Conservation (phyloP, 2,113 vertebrate species). For the Corythoichthys intestinalis region DNA sequence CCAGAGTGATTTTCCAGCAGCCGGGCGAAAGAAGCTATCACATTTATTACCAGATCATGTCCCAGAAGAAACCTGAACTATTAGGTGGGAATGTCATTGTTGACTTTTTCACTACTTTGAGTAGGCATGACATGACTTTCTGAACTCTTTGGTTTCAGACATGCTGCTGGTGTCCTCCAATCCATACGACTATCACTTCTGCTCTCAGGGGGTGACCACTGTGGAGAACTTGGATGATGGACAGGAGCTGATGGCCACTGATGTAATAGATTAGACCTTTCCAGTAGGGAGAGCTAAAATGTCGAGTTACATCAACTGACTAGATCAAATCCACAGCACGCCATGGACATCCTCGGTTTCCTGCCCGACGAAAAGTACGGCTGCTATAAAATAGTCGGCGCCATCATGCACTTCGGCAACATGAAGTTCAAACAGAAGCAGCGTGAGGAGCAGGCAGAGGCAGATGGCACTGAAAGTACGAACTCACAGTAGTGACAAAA, state of each 20-base stretch:
- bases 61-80: slow-evolving; percentile 89
- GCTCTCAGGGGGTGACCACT: slow-evolving; percentile 87
- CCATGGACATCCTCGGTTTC: slow-evolving; percentile 95
- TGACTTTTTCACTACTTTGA: neutral
- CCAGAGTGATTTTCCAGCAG: slow-evolving; percentile 88
- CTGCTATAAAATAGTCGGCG: slow-evolving; percentile 91
- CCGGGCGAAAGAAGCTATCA: slow-evolving; percentile 89
- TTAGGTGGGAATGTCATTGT: slow-evolving; percentile 68
- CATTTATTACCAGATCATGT: slow-evolving; percentile 91
- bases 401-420: slow-evolving; percentile 95
- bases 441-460: slow-evolving; percentile 90
- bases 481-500: neutral
- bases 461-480: slow-evolving; percentile 89
- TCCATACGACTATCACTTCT: slow-evolving; percentile 93
- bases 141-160: slow-evolving; percentile 68
- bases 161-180: slow-evolving; percentile 92
- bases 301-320: neutral
- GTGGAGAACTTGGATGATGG: slow-evolving; percentile 89
- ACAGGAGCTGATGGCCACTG: slow-evolving; percentile 85
- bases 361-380: slow-evolving; percentile 83
- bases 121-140: neutral
- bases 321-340: slow-evolving; percentile 68
- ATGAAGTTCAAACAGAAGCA: slow-evolving; percentile 97
- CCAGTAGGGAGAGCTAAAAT: too few relatives aligned
- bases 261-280: slow-evolving; percentile 67